phyloP scores from a whole-genome alignment of 2,888 invertebrate species.

The Caprella mutica region DNA sequence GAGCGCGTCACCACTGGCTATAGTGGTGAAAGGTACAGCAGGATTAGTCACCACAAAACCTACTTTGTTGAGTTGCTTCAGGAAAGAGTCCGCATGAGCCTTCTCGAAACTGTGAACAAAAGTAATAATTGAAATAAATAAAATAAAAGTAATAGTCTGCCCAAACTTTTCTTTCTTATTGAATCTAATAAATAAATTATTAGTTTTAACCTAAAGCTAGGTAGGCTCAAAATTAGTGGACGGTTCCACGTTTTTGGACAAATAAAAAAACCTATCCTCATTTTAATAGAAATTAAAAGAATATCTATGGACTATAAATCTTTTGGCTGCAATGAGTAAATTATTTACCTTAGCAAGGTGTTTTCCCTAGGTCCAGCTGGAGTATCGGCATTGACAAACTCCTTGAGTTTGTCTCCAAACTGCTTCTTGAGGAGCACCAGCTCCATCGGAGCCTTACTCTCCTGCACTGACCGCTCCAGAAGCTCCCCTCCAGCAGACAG shows the following conservation, averaged over 20 bases:
- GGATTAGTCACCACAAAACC: slow-evolving; percentile 41
- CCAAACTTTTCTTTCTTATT: too few relatives aligned
- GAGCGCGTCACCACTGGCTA: slow-evolving; percentile 42
- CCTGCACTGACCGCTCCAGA: slow-evolving; percentile 38
- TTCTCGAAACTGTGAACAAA: slow-evolving; percentile 26
- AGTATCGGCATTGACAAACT: slow-evolving; percentile 38
- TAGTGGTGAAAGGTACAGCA: slow-evolving; percentile 41
- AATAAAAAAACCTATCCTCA: too few relatives aligned
- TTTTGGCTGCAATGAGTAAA: too few relatives aligned
- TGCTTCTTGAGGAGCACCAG: slow-evolving; percentile 45
- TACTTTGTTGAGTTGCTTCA: slow-evolving; percentile 38
- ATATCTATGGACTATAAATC: too few relatives aligned
- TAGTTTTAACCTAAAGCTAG: too few relatives aligned
- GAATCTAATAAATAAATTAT: too few relatives aligned
- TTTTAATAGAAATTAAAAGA: too few relatives aligned
- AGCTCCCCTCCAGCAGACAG: slow-evolving; percentile 43
- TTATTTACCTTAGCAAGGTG: slow-evolving; percentile 28
- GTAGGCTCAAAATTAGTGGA: too few relatives aligned
- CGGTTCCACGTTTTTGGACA: too few relatives aligned
- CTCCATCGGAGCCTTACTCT: slow-evolving; percentile 43
- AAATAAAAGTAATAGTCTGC: too few relatives aligned
- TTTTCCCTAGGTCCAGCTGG: slow-evolving; percentile 34
- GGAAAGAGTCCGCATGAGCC: slow-evolving; percentile 37
- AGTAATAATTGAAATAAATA: neutral
- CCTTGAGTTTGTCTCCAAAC: slow-evolving; percentile 42